Evolutionary conservation across 1,140 invertebrate genomes (phyloP), one percentile per base, ranked within the genome.

Genomic region (Lepidostoma basale): DNA sequence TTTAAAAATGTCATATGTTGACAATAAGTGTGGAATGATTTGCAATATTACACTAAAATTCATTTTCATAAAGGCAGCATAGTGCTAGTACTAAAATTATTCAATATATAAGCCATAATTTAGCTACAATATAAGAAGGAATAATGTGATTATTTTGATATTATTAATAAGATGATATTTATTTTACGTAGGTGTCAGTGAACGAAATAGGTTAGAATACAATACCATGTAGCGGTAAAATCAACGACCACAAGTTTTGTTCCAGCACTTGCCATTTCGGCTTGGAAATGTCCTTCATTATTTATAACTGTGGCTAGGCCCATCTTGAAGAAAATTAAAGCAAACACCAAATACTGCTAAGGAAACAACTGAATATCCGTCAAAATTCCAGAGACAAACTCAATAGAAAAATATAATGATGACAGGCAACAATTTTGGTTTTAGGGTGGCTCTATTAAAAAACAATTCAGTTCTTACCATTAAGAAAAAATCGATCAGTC

Each of bases 211-310:
- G 63, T 66, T 66, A 66, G n/a, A 56, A 56, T 56, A 30, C 33
- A 49, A 85, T 83, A 95, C 94, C 94, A 96, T 74, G 86, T 90
- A 45, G 94, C 94, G 20, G 93, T 95, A 76, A 96, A 98, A 82
- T 98, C 95, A 0, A 93, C 96, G 12, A 98, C 91, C 22, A 98
- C 94, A n/a, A 98, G 82, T 79, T 94, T 96, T 1, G 88, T 87
- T 0, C 92, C 90, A 16, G 94, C 93, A 75, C 85, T 88, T 5
- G 85, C 78, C 76, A 98, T 82, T 85, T 97, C 93, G 10, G 85
- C 79, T 76, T 92, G 89, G 76, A 97, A 97, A 76, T 96, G 90
- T 9, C 85, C 79, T 81, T 96, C 93, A 76, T 92, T 82, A 70
- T 81, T 78, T 75, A 83, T 80, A 33, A 82, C 75, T 20, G 81